Evolutionary conservation across 1,140 invertebrate species (phyloP).

Genomic region (Pachypeltis micranthus): DNA sequence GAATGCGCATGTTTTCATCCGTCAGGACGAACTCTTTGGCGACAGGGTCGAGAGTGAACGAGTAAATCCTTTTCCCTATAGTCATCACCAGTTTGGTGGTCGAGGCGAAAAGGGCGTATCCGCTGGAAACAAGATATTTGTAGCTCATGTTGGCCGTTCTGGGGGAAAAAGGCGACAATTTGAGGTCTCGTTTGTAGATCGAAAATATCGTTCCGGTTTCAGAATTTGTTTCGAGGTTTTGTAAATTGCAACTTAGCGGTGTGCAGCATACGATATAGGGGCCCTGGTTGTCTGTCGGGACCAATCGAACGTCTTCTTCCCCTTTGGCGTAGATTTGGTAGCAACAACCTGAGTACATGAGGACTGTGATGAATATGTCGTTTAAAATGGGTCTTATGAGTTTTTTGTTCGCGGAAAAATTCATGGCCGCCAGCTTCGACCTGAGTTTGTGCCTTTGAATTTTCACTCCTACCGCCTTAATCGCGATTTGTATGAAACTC

Average conservation of each 20-base stretch:
- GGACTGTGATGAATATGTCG: not conserved
- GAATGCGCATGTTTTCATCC: constrained; percentile 2
- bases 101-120: not conserved
- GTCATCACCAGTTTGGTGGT: not conserved
- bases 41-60: constrained; percentile 5
- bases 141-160: not conserved
- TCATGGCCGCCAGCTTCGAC: not conserved
- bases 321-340: constrained; percentile 4
- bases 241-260: not conserved
- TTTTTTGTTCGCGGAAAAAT: not conserved
- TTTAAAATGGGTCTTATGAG: not conserved
- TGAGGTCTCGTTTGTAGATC: not conserved
- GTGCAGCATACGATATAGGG: not conserved
- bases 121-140: not conserved
- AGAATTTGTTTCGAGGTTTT: not conserved
- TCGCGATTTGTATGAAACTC: not conserved
- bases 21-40: not conserved
- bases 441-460: not conserved
- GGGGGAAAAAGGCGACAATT: not conserved
- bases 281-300: not conserved
- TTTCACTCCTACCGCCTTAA: not conserved
- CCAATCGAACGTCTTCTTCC: not conserved
- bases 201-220: not conserved
- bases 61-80: not conserved
- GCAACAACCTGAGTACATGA: not conserved